phyloP scores from a whole-genome alignment of 2,797 vertebrate genomes.

The Rachycentron canadum region DNA sequence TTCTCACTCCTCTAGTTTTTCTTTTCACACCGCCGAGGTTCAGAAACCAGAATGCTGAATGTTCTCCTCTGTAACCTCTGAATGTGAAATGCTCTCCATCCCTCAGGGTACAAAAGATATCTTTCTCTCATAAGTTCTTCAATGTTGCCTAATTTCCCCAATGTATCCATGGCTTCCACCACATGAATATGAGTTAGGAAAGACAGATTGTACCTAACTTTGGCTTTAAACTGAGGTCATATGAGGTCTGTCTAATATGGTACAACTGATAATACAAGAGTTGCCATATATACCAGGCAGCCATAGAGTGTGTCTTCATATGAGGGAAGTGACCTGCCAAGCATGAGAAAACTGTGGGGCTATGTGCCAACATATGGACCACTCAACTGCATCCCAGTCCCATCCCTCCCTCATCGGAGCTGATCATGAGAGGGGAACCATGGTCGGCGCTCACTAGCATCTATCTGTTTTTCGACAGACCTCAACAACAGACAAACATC shows the following conservation, averaged over 20 bases:
- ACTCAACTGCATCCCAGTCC: slow-evolving; percentile 61
- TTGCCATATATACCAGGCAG: slow-evolving; percentile 14
- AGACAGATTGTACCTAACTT: not conserved
- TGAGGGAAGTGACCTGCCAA: slow-evolving; percentile 30
- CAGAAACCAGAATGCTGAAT: slow-evolving; percentile 33
- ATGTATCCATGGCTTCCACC: not conserved
- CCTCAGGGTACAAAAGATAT: slow-evolving; percentile 22
- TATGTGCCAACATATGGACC: slow-evolving; percentile 31
- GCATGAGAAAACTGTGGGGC: slow-evolving; percentile 34
- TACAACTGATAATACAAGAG: slow-evolving; percentile 18
- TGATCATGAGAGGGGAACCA: slow-evolving; percentile 15
- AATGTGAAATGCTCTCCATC: slow-evolving; percentile 27
- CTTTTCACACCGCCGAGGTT: slow-evolving; percentile 25
- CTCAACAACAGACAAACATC: slow-evolving; percentile 51
- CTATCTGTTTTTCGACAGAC: slow-evolving; percentile 28
- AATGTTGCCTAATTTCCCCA: slow-evolving; percentile 24
- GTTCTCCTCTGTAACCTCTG: slow-evolving; percentile 19
- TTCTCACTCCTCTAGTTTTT: slow-evolving; percentile 32
- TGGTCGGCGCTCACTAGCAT: slow-evolving; percentile 5
- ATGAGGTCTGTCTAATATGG: slow-evolving; percentile 37
- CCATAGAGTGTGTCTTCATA: slow-evolving; percentile 54
- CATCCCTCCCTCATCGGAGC: slow-evolving; percentile 1
- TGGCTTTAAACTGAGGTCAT: slow-evolving; percentile 39
- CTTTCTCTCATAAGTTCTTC: slow-evolving; percentile 19
- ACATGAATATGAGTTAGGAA: slow-evolving; percentile 12